These are phyloP conservation scores for Ursus arctos DNA, from an alignment of 2,113 vertebrate genomes.

Conservation along the genomic window DNA sequence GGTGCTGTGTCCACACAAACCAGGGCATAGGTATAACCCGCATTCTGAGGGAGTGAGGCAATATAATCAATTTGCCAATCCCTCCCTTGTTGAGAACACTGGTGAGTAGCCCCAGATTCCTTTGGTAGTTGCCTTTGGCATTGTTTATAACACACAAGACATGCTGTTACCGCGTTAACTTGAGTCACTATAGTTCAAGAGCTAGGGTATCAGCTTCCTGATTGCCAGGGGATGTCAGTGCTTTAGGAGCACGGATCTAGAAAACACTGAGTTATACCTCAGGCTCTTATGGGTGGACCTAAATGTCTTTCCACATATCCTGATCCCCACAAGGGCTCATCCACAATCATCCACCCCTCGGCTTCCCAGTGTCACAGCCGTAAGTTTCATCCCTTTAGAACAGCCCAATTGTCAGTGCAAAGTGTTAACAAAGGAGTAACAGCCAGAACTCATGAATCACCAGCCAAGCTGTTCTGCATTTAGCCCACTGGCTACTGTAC, in stretches of 20 bases:
- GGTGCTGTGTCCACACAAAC: too few species aligned
- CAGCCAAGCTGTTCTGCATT: background rate
- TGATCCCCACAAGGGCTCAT: background rate
- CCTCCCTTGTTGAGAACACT: background rate
- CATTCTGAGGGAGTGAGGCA: background rate
- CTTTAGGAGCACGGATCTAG: background rate
- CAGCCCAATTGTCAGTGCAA: background rate
- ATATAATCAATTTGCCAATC: background rate
- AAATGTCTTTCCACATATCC: background rate
- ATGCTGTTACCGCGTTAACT: background rate
- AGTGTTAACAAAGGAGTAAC: background rate
- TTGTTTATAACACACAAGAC: background rate
- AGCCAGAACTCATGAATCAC: background rate
- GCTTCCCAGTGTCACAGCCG: background rate
- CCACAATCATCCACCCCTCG: background rate
- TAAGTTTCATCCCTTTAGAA: background rate
- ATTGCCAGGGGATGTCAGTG: background rate
- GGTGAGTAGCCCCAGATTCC: background rate
- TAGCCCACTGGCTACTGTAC: background rate
- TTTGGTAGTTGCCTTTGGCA: background rate
- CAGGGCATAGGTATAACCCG: too few species aligned
- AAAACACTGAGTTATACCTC: background rate
- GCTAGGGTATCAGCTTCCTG: background rate
- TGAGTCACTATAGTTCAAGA: background rate
- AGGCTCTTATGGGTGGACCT: background rate